Conservation (phyloP, 2,797 vertebrate species). For the Alcedo atthis region DNA sequence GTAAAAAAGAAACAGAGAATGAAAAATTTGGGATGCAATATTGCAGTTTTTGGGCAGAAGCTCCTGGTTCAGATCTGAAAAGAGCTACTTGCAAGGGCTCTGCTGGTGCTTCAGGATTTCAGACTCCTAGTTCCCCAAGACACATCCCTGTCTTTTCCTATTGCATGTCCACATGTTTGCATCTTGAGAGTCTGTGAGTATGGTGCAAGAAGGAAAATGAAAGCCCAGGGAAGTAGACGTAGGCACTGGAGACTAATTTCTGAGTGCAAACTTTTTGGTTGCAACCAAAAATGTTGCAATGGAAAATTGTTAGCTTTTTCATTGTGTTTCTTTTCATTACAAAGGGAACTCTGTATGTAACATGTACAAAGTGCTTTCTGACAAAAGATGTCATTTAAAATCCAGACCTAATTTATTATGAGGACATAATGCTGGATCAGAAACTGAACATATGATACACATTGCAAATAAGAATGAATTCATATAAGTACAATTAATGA, state of each 20-base stretch:
- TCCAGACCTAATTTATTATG: neutral
- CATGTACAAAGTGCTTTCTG: neutral
- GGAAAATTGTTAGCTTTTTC: neutral
- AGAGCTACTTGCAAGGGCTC: neutral
- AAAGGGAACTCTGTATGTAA: neutral
- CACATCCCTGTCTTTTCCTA: neutral
- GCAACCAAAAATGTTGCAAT: neutral
- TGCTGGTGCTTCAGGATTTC: neutral
- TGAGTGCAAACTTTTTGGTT: neutral
- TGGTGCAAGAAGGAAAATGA: neutral
- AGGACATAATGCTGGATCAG: neutral
- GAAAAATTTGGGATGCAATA: neutral
- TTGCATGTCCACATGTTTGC: neutral
- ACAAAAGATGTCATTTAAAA: neutral
- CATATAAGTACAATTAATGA: neutral
- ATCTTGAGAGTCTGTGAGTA: neutral
- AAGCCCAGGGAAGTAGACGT: neutral
- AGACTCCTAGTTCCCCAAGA: neutral
- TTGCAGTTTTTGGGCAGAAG: neutral
- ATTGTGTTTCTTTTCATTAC: neutral
- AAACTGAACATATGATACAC: neutral
- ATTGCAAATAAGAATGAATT: neutral
- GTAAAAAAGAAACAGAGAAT: neutral
- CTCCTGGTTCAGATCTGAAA: neutral
- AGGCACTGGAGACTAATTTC: neutral